These are phyloP conservation scores for Polietes domitor DNA, from an alignment of 2,888 invertebrate species.

Conservation along the genomic window DNA sequence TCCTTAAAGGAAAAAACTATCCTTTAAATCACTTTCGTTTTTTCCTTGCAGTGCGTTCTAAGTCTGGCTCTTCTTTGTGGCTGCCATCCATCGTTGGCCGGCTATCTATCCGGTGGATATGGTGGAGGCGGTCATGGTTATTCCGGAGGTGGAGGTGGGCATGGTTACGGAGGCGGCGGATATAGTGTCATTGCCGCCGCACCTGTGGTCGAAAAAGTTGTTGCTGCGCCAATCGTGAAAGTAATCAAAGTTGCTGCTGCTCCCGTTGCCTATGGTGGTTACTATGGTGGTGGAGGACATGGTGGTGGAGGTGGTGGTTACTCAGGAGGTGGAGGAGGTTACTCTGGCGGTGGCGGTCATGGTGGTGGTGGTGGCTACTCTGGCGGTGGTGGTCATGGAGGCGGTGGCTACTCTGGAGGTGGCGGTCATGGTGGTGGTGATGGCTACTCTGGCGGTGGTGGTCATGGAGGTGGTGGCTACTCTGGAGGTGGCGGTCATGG, in stretches of 20 bases:
- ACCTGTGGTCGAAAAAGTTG: no score
- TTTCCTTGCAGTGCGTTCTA: conserved; percentile 70
- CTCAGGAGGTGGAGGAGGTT: background rate
- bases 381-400: background rate
- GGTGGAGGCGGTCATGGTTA: conserved; percentile 31
- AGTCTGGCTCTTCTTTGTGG: conserved; percentile 69
- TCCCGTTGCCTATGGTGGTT: no score
- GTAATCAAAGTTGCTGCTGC: no score
- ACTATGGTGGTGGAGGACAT: background rate
- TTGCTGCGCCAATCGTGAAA: no score
- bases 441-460: background rate
- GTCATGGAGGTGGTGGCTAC: background rate
- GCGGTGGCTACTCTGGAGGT: background rate
- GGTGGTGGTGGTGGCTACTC: background rate
- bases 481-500: background rate
- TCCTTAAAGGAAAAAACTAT: no score
- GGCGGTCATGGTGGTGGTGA: background rate
- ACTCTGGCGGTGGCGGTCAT: background rate
- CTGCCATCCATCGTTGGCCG: conserved; percentile 64
- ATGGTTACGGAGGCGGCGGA: conserved; percentile 56
- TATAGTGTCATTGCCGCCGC: no score
- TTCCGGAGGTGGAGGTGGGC: conserved; percentile 49
- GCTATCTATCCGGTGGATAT: conserved; percentile 29
- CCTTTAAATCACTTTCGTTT: no score
- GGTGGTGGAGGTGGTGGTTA: conserved; percentile 70